Evolutionary conservation across 2,113 vertebrate species (phyloP).

Genomic region (Felis catus): F.catus_Fca126_mat1.0 CM031421.1:84922001-84922500

Average conservation of each 20-base stretch:
- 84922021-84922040: neutral
- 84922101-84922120: neutral
- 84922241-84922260: slow-evolving; percentile 15
- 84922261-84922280: slow-evolving; percentile 12
- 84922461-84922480: neutral
- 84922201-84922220: neutral
- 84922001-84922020: neutral
- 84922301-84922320: slow-evolving; percentile 28
- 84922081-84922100: neutral
- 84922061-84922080: neutral
- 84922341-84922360: neutral
- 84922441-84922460: neutral
- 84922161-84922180: neutral
- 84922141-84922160: neutral
- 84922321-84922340: neutral
- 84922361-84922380: neutral
- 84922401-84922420: neutral
- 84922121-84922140: too few species aligned
- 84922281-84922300: neutral
- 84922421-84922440: neutral
- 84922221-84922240: neutral
- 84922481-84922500: neutral
- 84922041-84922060: neutral
- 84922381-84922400: neutral
- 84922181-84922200: neutral